A percentile compares a stretch with the other conserved stretches of the same genome.
Evolutionary conservation across 1,140 invertebrate species (phyloP).

Genomic region (Drosophila nannoptera): DNA sequence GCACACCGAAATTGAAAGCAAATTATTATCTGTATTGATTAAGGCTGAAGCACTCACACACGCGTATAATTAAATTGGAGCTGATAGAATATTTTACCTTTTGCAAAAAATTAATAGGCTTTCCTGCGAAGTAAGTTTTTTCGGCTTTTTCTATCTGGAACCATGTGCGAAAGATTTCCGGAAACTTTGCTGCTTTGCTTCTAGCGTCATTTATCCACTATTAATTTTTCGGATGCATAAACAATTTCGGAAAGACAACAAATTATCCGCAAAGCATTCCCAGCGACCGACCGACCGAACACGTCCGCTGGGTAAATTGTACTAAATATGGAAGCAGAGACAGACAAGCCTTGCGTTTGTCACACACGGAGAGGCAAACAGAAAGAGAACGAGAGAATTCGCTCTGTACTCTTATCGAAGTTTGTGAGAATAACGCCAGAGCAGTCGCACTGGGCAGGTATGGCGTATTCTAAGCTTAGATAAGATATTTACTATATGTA

Average conservation of each 20-base stretch:
- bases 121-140: slow-evolving; percentile 26
- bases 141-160: neutral
- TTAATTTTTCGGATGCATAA: slow-evolving; percentile 26
- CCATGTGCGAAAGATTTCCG: slow-evolving; percentile 30
- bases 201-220: slow-evolving; percentile 56
- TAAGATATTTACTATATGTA: slow-evolving; percentile 10
- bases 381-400: slow-evolving; percentile 13
- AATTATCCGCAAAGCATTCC: neutral
- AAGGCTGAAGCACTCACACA: slow-evolving; percentile 2
- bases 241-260: slow-evolving; percentile 19
- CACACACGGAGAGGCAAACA: slow-evolving; percentile 12
- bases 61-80: slow-evolving; percentile 13
- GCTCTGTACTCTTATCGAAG: slow-evolving; percentile 20
- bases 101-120: slow-evolving; percentile 26
- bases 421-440: slow-evolving; percentile 12
- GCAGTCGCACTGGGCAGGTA: slow-evolving; percentile 11
- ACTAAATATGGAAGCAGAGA: slow-evolving; percentile 33
- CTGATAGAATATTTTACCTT: slow-evolving; percentile 21
- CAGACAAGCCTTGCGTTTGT: slow-evolving; percentile 21
- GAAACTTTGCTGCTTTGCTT: slow-evolving; percentile 33
- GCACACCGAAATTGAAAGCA: slow-evolving; percentile 1
- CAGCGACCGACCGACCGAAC: slow-evolving; percentile 27
- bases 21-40: slow-evolving; percentile 18
- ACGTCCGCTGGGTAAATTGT: slow-evolving; percentile 35
- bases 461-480: slow-evolving; percentile 18